A percentile compares a stretch with the other conserved stretches of the same genome.
Conservation (phyloP, 1,140 invertebrate species). For the Homalodisca vitripennis region DNA sequence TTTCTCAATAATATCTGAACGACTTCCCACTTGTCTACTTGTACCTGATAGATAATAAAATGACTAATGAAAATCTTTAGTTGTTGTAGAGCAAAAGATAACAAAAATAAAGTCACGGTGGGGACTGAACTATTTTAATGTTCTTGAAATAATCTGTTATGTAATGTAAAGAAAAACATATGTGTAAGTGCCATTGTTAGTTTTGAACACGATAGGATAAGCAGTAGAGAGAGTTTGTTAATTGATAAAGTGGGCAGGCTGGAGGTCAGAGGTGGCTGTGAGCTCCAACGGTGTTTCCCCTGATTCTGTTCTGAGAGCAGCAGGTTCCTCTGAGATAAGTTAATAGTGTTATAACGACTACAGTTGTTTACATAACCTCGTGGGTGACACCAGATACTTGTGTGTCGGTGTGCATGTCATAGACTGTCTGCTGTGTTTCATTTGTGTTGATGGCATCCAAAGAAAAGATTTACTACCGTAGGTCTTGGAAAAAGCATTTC, state of each 20-base stretch:
- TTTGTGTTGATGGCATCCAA: not conserved
- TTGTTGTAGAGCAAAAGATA: not conserved
- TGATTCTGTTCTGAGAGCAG: not conserved
- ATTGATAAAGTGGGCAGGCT: conserved; percentile 15
- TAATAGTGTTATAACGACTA: not conserved
- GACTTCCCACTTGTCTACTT: too few relatives aligned
- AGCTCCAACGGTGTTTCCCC: not conserved
- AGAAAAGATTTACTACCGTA: conserved; percentile 14
- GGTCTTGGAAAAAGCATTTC: conserved; percentile 18
- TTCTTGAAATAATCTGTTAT: too few relatives aligned
- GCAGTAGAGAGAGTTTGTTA: not conserved
- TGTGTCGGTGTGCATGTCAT: not conserved
- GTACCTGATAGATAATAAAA: too few relatives aligned
- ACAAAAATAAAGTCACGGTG: not conserved
- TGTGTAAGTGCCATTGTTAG: not conserved
- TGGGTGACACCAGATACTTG: not conserved
- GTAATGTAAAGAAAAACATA: not conserved
- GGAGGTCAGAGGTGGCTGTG: not conserved
- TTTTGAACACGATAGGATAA: not conserved
- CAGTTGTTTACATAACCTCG: not conserved
- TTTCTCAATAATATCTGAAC: too few relatives aligned
- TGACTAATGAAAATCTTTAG: not conserved
- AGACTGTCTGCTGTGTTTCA: not conserved
- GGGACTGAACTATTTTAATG: not conserved
- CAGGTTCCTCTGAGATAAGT: not conserved